phyloP scores from a whole-genome alignment of 2,888 invertebrate genomes.

The Orthosia incerta region DNA sequence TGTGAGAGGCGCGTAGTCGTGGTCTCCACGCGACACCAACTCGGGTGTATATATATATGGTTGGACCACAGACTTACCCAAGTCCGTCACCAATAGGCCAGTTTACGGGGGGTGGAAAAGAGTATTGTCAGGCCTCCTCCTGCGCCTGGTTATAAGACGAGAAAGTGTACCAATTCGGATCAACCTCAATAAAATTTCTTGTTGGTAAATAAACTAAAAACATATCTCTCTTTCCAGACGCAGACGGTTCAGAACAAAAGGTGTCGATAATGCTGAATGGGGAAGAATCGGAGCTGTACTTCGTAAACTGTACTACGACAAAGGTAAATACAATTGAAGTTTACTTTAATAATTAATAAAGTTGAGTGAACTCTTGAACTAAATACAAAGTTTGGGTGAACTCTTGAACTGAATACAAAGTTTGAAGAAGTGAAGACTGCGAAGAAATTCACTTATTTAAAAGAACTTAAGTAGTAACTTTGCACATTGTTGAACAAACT shows the following conservation, averaged over 20 bases:
- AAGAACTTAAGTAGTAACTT: background rate
- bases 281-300: conserved; percentile 97
- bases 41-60: too few species aligned
- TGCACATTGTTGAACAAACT: background rate
- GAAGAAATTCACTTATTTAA: background rate
- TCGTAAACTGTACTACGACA: conserved; percentile 94
- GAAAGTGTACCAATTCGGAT: too few species aligned
- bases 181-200: background rate
- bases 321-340: conserved; percentile 90
- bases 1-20: too few species aligned
- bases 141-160: too few species aligned
- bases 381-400: conserved; percentile 7
- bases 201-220: conserved; percentile 14
- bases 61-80: too few species aligned
- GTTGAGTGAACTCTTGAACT: conserved; percentile 4
- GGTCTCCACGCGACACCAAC: too few species aligned
- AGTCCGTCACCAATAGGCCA: too few species aligned
- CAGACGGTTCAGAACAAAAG: conserved; percentile 94
- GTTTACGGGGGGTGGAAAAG: too few species aligned
- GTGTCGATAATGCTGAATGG: conserved; percentile 98
- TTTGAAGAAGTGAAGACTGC: background rate
- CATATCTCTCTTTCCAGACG: conserved; percentile 89
- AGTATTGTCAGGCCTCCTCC: too few species aligned
- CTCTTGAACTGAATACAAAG: background rate
- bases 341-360: conserved; percentile 7